phyloP scores from a whole-genome alignment of 2,888 invertebrate genomes.

The Andrena bucephala region DNA sequence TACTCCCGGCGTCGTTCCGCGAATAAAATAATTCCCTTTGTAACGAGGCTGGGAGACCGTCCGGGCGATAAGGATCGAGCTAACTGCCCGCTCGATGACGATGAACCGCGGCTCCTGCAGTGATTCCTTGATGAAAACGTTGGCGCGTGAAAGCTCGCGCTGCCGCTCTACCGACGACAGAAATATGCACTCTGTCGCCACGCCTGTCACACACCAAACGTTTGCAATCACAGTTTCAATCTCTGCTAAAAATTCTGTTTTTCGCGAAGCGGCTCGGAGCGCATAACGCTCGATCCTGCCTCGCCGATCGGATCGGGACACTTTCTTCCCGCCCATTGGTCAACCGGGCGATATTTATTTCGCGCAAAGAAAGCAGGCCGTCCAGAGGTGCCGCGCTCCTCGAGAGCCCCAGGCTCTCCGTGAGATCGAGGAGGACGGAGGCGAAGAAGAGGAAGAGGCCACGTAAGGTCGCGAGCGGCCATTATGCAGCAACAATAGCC shows the following conservation, averaged over 20 bases:
- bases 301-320: conserved; percentile 11
- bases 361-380: conserved; percentile 21
- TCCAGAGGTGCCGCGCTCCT: conserved; percentile 17
- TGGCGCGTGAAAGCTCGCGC: conserved; percentile 1
- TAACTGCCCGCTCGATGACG: conserved; percentile 21
- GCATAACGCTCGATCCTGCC: background rate
- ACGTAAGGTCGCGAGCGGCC: conserved; percentile 79
- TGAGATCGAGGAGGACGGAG: conserved; percentile 60
- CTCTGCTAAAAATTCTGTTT: background rate
- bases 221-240: too few relatives aligned
- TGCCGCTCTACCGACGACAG: too few relatives aligned
- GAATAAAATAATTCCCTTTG: conserved; percentile 68
- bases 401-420: conserved; percentile 28
- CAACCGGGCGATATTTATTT: conserved; percentile 44
- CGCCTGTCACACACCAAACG: too few relatives aligned
- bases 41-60: conserved; percentile 58
- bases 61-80: conserved; percentile 38
- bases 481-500: conserved; percentile 82
- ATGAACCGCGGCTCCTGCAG: conserved; percentile 23
- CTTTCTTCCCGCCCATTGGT: conserved; percentile 38
- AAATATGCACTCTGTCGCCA: too few relatives aligned
- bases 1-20: conserved; percentile 65
- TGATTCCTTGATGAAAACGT: conserved; percentile 49
- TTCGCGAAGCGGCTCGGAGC: background rate
- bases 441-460: conserved; percentile 68